These are phyloP conservation scores for Lordiphosa clarofinis DNA, from an alignment of 1,140 invertebrate genomes.

Conservation along the genomic window DNA sequence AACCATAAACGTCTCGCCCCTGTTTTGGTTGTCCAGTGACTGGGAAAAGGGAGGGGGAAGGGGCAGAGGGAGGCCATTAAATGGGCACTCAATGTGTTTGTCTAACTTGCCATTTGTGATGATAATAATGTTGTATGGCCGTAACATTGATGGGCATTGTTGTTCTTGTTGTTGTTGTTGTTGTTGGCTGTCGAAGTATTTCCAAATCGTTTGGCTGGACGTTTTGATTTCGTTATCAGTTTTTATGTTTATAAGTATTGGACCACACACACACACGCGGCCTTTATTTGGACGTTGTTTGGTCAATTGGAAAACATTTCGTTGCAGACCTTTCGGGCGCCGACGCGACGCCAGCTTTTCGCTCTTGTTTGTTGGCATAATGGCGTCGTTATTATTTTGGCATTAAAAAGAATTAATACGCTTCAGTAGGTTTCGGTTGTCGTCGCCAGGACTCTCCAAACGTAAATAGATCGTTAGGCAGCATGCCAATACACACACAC, in stretches of 20 bases:
- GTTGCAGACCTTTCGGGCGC: slow-evolving; percentile 72
- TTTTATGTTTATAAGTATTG: slow-evolving; percentile 74
- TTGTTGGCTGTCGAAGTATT: slow-evolving; percentile 60
- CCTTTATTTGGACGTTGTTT: slow-evolving; percentile 70
- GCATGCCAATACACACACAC: slow-evolving; percentile 38
- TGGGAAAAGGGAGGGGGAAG: background rate
- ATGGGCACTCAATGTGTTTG: slow-evolving; percentile 77
- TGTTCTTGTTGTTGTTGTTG: slow-evolving; percentile 5
- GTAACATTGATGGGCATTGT: slow-evolving; percentile 56
- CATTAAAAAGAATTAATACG: slow-evolving; percentile 78
- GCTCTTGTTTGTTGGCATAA: slow-evolving; percentile 50
- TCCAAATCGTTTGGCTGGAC: slow-evolving; percentile 73
- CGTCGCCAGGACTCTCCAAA: slow-evolving; percentile 53
- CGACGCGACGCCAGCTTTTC: slow-evolving; percentile 27
- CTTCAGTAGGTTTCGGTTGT: slow-evolving; percentile 64
- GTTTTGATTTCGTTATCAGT: slow-evolving; percentile 77
- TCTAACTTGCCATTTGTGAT: slow-evolving; percentile 77
- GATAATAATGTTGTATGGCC: slow-evolving; percentile 77
- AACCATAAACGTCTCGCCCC: slow-evolving; percentile 44
- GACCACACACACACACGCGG: slow-evolving; percentile 34
- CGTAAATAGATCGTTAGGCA: slow-evolving; percentile 77
- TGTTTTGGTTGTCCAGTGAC: background rate
- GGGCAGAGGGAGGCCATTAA: slow-evolving; percentile 44
- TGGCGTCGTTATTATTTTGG: slow-evolving; percentile 77
- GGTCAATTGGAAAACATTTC: slow-evolving; percentile 78